Evolutionary conservation across 1,140 invertebrate species (phyloP).

Genomic region (Drosophila nannoptera): DNA sequence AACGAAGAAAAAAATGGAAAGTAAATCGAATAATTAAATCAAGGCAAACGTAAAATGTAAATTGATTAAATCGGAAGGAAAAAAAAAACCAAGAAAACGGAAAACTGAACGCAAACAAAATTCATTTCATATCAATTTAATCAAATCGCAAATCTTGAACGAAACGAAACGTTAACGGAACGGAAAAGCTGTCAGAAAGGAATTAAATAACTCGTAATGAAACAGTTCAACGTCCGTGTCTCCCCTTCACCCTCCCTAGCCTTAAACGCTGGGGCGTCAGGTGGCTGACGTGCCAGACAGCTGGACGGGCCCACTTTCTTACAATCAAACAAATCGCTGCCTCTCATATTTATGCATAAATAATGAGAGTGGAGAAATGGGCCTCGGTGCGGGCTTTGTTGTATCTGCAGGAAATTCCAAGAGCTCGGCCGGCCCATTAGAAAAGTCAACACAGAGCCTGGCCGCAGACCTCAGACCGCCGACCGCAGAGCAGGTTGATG

Average conservation of each 20-base stretch:
- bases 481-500: too few relatives aligned
- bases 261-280: background rate
- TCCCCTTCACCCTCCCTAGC: too few relatives aligned
- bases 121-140: constrained; percentile 54
- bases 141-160: constrained; percentile 53
- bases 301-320: constrained; percentile 1
- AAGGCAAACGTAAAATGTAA: constrained; percentile 20
- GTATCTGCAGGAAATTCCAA: constrained; percentile 53
- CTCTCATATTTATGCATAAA: constrained; percentile 77
- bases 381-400: constrained; percentile 15
- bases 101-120: constrained; percentile 48
- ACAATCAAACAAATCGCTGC: constrained; percentile 73
- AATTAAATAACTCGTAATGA: constrained; percentile 39
- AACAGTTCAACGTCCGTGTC: constrained; percentile 16
- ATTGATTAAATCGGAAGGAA: constrained; percentile 38
- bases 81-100: constrained; percentile 28
- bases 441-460: constrained; percentile 58
- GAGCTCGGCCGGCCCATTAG: constrained; percentile 57
- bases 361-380: constrained; percentile 60
- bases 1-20: background rate
- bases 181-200: constrained; percentile 29
- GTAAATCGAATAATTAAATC: constrained; percentile 12
- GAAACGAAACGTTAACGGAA: constrained; percentile 14
- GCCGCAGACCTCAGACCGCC: background rate
- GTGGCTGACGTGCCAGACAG: constrained; percentile 35